A percentile compares a stretch with the other conserved stretches of the same genome.
These are phyloP conservation scores for Orycteropus afer DNA, from an alignment of 2,113 vertebrate genomes.

Conservation along the genomic window DNA sequence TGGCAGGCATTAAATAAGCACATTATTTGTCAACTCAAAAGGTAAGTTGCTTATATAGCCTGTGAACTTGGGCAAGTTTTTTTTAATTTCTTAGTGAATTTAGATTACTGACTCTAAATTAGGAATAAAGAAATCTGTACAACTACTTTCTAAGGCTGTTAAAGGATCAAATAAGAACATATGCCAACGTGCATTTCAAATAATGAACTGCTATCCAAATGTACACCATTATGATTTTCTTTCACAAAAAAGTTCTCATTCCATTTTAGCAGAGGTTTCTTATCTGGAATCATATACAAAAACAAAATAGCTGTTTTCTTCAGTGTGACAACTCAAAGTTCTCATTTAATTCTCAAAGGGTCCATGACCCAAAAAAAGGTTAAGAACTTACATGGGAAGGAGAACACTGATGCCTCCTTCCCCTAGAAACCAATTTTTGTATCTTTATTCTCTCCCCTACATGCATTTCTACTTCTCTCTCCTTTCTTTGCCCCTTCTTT, in stretches of 20 bases:
- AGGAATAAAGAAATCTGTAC: constrained; percentile 21
- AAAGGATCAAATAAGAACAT: not conserved
- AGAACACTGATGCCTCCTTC: not conserved
- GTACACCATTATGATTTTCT: not conserved
- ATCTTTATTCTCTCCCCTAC: not conserved
- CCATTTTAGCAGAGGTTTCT: not conserved
- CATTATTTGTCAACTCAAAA: not conserved
- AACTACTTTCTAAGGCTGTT: constrained; percentile 12
- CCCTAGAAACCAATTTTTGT: not conserved
- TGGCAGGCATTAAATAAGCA: not conserved
- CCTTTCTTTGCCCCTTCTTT: not conserved
- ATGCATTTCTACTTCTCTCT: not conserved
- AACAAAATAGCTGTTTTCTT: constrained; percentile 4
- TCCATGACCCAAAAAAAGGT: not conserved
- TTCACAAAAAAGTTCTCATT: not conserved
- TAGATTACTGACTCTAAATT: constrained; percentile 30
- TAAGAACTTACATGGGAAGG: not conserved
- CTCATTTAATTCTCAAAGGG: constrained; percentile 17
- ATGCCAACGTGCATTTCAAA: constrained; percentile 22
- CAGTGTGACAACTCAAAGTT: not conserved
- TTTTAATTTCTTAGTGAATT: not conserved
- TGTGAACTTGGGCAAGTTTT: not conserved
- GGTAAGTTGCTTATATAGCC: not conserved
- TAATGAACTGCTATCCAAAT: constrained; percentile 4
- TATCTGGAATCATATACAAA: not conserved